Base-by-base conservation (phyloP, 2,113 vertebrate genomes). In the Ptilonorhynchus violaceus region DNA sequence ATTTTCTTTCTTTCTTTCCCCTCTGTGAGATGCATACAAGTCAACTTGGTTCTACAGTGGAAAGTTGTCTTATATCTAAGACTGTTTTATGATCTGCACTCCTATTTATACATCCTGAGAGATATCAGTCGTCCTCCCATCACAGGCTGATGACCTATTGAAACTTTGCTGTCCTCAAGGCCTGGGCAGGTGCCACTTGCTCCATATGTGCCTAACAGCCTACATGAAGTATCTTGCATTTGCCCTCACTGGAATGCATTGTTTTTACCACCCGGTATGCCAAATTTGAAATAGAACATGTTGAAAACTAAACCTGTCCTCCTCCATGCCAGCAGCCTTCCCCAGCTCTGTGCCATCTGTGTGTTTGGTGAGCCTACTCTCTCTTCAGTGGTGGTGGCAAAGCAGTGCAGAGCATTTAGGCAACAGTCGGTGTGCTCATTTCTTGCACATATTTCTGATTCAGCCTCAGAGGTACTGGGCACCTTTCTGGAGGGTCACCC, bases 231-330 rank as follows among this genome's bases (percentile, higher is more conserved):
- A 83, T 31, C 25, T 88, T 80, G 46, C 37, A 24, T 53, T 88
- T 66, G 16, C 12, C 62, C 31, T 85, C 4, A 0, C 23, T 90
- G 63, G 89, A 93, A 76, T 46, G 14, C 16, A 69, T 74, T 83
- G 67, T 67, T 33, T 89, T 92, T 93, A 62, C 70, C 47, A 59
- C 13, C 21, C 14, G 67, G 42, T 44, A 55, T 52, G 52, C 68
- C 52, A 59, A 89, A 50, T 77, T 93, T 92, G 47, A 62, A 90
- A 93, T 64, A 92, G 95, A 96, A 91, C 60, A 60, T 42, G 17
- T 78, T 95, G 89, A 92, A 74, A 55, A 77, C 73, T 85, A 88
- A 88, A 79, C 74, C 88, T 87, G 80, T 88, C 70, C 83, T 97
- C 78, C 86, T 92, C 85, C 68, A 76, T 27, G 85, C 52, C 93